Percentiles rank a stretch among this genome's conserved stretches.
Evolutionary conservation across 2,797 vertebrate genomes (phyloP).

Genomic region (Diplodus sargus): DNA sequence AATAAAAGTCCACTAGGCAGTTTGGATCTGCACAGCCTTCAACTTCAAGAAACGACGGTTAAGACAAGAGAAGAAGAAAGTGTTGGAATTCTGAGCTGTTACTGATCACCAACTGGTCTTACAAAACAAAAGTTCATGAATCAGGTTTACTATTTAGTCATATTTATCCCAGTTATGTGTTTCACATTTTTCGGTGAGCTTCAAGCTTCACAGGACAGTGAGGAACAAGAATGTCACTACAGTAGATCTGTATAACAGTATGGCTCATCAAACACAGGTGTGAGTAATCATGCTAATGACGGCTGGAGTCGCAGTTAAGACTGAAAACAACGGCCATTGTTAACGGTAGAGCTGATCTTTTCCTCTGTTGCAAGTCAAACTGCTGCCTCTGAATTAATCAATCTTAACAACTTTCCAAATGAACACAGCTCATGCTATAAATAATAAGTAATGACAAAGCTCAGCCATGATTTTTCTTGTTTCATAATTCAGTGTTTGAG

Average conservation of each 20-base stretch:
- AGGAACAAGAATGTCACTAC: background rate
- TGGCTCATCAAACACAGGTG: background rate
- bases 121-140: background rate
- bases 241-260: background rate
- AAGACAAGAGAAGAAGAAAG: background rate
- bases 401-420: background rate
- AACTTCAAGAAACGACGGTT: conserved; percentile 23
- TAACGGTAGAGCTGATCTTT: background rate
- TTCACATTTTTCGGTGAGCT: background rate
- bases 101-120: background rate
- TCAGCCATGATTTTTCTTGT: no score
- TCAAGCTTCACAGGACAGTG: background rate
- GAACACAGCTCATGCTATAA: background rate
- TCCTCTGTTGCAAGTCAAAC: background rate
- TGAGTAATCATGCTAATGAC: no score
- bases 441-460: no score
- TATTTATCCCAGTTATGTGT: background rate
- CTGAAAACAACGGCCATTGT: background rate
- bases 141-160: background rate
- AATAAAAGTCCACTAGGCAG: conserved; percentile 7
- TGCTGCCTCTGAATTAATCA: no score
- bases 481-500: no score
- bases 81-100: background rate
- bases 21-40: background rate
- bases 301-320: background rate